These are phyloP conservation scores for Elegia similella DNA, from an alignment of 2,888 invertebrate species.

Conservation along the genomic window DNA sequence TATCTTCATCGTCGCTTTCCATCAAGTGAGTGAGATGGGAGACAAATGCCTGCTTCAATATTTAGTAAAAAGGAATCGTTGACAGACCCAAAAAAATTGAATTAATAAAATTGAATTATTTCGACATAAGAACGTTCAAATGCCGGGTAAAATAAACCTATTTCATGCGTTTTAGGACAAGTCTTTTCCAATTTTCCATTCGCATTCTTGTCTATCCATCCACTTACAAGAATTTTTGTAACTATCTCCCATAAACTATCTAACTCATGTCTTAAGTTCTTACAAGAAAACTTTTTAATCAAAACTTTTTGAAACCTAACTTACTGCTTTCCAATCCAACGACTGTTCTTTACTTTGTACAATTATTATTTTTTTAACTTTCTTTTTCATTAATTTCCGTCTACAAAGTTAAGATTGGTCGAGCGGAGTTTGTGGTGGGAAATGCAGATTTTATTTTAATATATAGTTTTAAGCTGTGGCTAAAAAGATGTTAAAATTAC, in stretches of 20 bases:
- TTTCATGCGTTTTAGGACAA: too few species aligned
- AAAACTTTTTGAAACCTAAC: slow-evolving; percentile 7
- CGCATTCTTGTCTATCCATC: not conserved
- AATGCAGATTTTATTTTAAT: not conserved
- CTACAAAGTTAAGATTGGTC: slow-evolving; percentile 21
- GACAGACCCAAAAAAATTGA: too few species aligned
- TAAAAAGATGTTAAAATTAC: too few species aligned
- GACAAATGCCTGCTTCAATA: too few species aligned
- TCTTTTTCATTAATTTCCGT: slow-evolving; percentile 18
- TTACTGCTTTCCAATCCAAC: slow-evolving; percentile 12
- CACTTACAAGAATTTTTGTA: not conserved
- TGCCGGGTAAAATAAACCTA: too few species aligned
- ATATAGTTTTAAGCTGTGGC: not conserved
- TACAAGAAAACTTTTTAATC: slow-evolving; percentile 8
- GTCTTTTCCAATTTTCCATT: not conserved
- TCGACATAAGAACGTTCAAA: too few species aligned
- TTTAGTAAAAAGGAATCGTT: too few species aligned
- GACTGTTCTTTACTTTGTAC: slow-evolving; percentile 2
- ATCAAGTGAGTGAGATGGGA: too few species aligned
- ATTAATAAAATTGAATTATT: too few species aligned
- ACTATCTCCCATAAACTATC: not conserved
- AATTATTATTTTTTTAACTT: slow-evolving; percentile 7
- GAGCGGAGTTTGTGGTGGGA: not conserved
- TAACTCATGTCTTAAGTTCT: not conserved
- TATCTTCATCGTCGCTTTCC: too few species aligned